phyloP scores from a whole-genome alignment of 2,888 invertebrate species.

The Polydrusus pterygomalis region DNA sequence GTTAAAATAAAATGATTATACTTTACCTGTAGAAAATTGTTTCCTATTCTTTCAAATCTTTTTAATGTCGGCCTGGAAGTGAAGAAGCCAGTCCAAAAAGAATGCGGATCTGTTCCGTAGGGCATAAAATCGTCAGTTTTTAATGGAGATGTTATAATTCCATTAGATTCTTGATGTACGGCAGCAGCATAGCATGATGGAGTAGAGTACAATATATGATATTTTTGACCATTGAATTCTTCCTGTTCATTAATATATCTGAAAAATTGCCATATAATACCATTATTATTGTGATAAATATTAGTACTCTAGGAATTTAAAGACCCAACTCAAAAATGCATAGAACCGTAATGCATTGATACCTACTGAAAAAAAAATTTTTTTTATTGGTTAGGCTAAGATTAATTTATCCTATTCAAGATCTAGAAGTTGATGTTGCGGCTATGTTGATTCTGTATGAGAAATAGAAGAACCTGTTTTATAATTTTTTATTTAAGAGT shows the following conservation, averaged over 20 bases:
- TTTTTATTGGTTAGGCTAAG: no score
- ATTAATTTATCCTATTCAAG: no score
- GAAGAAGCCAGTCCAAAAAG: slow-evolving; percentile 96
- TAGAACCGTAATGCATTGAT: no score
- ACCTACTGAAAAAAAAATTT: no score
- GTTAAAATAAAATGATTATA: no score
- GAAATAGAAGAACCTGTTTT: no score
- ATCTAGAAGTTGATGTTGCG: no score
- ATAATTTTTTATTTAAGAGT: no score
- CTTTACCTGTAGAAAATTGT: slow-evolving; percentile 82
- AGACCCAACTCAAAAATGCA: no score
- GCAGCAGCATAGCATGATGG: slow-evolving; percentile 89
- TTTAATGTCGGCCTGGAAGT: slow-evolving; percentile 88
- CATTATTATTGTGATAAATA: no score
- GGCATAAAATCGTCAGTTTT: slow-evolving; percentile 94
- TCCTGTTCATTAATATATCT: slow-evolving; percentile 43
- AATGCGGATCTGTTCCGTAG: slow-evolving; percentile 86
- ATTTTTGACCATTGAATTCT: slow-evolving; percentile 68
- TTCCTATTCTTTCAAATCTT: slow-evolving; percentile 82
- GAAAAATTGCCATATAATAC: not conserved
- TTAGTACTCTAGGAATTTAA: no score
- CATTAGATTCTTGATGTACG: slow-evolving; percentile 76
- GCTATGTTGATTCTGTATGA: no score
- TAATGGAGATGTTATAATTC: slow-evolving; percentile 77
- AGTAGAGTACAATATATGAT: slow-evolving; percentile 88